Conservation (phyloP, 2,888 invertebrate genomes). For the Zaprionus bogoriensis region DNA sequence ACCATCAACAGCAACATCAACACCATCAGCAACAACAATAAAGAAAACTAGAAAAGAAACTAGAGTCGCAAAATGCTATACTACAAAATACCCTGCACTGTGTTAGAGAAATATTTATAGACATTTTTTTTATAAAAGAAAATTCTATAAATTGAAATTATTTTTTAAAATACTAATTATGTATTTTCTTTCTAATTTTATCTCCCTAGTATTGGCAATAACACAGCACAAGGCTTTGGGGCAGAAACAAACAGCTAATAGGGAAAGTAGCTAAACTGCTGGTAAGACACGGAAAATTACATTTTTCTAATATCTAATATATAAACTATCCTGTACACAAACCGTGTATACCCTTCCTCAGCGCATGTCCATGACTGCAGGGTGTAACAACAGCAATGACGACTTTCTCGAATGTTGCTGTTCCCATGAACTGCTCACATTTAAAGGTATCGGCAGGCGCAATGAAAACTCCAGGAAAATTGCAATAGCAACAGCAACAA, state of each 20-base stretch:
- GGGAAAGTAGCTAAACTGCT: too few species aligned
- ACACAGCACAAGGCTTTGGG: too few species aligned
- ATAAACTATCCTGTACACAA: too few species aligned
- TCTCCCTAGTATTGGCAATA: too few species aligned
- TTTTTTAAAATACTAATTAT: not conserved
- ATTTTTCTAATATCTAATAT: too few species aligned
- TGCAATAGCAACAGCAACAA: constrained; percentile 15
- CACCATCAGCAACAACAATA: constrained; percentile 21
- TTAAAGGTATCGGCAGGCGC: constrained; percentile 64
- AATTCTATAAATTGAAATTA: too few species aligned
- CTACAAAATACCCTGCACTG: not conserved
- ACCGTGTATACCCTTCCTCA: not conserved
- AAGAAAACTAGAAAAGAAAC: not conserved
- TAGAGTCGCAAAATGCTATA: not conserved
- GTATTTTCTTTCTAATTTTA: too few species aligned
- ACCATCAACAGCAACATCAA: constrained; percentile 22
- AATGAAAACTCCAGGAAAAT: constrained; percentile 54
- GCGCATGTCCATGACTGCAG: not conserved
- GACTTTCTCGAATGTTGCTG: constrained; percentile 63
- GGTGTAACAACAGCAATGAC: constrained; percentile 42
- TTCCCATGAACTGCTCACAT: constrained; percentile 75
- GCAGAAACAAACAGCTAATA: too few species aligned
- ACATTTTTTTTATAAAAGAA: too few species aligned
- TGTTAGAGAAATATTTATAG: too few species aligned
- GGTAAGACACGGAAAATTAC: too few species aligned